Evolutionary conservation across 2,113 vertebrate species (phyloP).

Genomic region (Strigops habroptila): DNA sequence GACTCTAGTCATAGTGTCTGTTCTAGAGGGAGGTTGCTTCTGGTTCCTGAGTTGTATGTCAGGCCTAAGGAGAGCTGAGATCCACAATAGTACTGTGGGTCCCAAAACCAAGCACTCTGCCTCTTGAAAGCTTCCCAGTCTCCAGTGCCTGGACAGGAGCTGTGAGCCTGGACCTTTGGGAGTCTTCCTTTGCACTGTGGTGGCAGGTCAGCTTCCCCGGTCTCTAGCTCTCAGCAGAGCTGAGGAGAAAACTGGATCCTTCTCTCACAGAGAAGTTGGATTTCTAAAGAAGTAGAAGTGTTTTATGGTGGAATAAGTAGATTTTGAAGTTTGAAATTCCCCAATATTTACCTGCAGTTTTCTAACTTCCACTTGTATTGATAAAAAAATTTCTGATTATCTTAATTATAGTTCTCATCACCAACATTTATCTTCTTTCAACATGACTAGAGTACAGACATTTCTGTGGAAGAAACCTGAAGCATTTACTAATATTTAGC

Average conservation of each 20-base stretch:
- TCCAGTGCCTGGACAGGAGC: not conserved
- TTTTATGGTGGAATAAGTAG: not conserved
- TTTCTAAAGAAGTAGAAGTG: not conserved
- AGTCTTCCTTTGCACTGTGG: accelerated
- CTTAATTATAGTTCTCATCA: not conserved
- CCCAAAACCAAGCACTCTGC: not conserved
- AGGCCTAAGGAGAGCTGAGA: not conserved
- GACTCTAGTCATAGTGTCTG: not conserved
- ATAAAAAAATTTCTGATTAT: not conserved
- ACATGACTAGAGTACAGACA: not conserved
- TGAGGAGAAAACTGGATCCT: not conserved
- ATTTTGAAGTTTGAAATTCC: not conserved
- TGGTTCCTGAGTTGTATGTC: not conserved
- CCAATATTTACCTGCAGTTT: not conserved
- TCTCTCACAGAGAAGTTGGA: not conserved
- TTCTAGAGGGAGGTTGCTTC: not conserved
- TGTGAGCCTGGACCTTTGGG: not conserved
- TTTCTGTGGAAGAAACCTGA: not conserved
- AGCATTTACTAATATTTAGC: not conserved
- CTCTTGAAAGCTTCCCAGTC: not conserved
- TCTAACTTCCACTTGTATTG: not conserved
- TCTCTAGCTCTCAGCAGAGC: not conserved
- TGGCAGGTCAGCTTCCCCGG: not conserved
- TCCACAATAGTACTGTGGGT: not conserved
- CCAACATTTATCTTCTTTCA: not conserved